Conservation (phyloP, 2,113 vertebrate species). For the Saguinus imperator region DNA sequence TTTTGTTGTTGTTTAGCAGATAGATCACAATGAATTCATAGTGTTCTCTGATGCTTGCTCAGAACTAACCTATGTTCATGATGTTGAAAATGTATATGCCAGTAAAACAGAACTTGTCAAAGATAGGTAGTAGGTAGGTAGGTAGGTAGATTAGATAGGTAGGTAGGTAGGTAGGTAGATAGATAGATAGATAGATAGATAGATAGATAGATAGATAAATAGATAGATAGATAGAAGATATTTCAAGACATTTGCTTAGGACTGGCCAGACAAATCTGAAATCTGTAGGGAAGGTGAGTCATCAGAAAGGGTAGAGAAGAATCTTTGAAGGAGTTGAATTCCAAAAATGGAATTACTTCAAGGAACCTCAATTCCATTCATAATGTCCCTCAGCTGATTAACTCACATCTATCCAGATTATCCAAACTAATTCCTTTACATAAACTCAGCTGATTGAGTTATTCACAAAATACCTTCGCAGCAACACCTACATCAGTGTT, state of each 20-base stretch:
- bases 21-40: background rate
- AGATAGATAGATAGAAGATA: background rate
- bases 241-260: background rate
- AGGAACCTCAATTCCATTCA: background rate
- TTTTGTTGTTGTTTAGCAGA: background rate
- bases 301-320: background rate
- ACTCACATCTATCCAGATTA: background rate
- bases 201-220: background rate
- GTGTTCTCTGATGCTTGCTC: background rate
- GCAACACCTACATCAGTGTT: background rate
- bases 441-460: background rate
- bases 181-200: rapidly evolving
- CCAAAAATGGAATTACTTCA: background rate
- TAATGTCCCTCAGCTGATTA: background rate
- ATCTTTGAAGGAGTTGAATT: background rate
- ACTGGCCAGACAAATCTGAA: background rate
- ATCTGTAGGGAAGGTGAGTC: background rate
- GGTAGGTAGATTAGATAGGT: background rate
- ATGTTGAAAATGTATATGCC: background rate
- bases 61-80: background rate
- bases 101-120: background rate
- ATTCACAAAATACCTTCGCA: background rate
- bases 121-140: background rate
- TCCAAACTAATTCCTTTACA: background rate
- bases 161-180: background rate